Percentiles rank a stretch among this genome's conserved stretches.
These are phyloP conservation scores for Mallotus villosus DNA, from an alignment of 2,797 vertebrate genomes.

Conservation along the genomic window DNA sequence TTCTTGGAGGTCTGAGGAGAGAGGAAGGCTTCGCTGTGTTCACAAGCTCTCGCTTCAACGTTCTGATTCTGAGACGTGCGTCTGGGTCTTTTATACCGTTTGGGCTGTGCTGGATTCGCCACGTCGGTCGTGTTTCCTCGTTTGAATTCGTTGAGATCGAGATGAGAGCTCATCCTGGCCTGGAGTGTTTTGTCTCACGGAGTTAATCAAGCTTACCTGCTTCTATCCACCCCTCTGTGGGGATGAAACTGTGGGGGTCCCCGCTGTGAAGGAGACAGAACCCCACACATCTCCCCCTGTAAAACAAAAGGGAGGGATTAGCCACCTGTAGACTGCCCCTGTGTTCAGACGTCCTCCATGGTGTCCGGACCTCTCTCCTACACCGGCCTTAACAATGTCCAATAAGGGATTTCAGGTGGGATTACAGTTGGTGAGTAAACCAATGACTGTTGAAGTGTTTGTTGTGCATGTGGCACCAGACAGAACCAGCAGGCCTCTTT, in stretches of 20 bases:
- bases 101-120: conserved; percentile 24
- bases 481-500: neutral
- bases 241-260: conserved; percentile 55
- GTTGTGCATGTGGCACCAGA: conserved; percentile 5
- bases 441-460: conserved; percentile 34
- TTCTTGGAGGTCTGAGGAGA: conserved; percentile 56
- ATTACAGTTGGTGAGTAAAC: conserved; percentile 37
- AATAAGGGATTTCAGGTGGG: conserved; percentile 44
- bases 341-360: conserved; percentile 12
- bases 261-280: conserved; percentile 46
- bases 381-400: conserved; percentile 32
- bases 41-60: conserved; percentile 22
- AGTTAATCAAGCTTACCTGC: conserved; percentile 64
- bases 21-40: conserved; percentile 17
- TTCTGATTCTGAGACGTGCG: conserved; percentile 26
- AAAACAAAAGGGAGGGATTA: conserved; percentile 63
- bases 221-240: conserved; percentile 18
- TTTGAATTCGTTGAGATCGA: conserved; percentile 50
- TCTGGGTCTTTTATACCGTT: conserved; percentile 66
- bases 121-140: conserved; percentile 42
- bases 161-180: conserved; percentile 50
- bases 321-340: conserved; percentile 34
- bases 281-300: conserved; percentile 62
- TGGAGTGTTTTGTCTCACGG: conserved; percentile 64
- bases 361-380: conserved; percentile 21